phyloP scores from a whole-genome alignment of 2,113 vertebrate species.

The Muscicapa adusta region DNA sequence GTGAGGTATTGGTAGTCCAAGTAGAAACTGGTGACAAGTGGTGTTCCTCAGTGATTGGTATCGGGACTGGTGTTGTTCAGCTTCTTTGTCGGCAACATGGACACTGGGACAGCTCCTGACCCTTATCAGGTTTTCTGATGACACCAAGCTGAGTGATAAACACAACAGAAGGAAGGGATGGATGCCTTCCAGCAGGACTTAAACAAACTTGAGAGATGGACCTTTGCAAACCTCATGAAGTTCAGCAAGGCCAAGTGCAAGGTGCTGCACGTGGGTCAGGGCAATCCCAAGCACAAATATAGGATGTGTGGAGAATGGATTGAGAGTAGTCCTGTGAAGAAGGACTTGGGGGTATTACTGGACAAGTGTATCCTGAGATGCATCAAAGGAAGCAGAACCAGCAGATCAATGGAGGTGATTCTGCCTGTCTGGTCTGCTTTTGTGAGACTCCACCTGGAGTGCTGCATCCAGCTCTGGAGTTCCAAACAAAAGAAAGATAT shows the following conservation, averaged over 20 bases:
- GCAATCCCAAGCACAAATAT: background rate
- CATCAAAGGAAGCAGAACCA: background rate
- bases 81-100: background rate
- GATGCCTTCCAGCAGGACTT: background rate
- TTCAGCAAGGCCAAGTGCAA: background rate
- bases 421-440: background rate
- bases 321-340: background rate
- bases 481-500: background rate
- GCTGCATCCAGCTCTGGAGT: background rate
- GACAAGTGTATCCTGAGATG: background rate
- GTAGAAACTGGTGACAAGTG: accelerated
- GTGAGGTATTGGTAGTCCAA: background rate
- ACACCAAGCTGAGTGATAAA: background rate
- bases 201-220: background rate
- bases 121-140: background rate
- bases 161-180: background rate
- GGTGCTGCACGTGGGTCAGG: background rate
- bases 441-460: background rate
- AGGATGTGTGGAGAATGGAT: background rate
- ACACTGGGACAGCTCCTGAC: background rate
- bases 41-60: background rate
- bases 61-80: background rate
- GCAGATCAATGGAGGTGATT: background rate
- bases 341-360: background rate
- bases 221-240: background rate